Evolutionary conservation across 2,113 vertebrate genomes (phyloP), one percentile per base, ranked within the genome.

Genomic region (Turnix velox): DNA sequence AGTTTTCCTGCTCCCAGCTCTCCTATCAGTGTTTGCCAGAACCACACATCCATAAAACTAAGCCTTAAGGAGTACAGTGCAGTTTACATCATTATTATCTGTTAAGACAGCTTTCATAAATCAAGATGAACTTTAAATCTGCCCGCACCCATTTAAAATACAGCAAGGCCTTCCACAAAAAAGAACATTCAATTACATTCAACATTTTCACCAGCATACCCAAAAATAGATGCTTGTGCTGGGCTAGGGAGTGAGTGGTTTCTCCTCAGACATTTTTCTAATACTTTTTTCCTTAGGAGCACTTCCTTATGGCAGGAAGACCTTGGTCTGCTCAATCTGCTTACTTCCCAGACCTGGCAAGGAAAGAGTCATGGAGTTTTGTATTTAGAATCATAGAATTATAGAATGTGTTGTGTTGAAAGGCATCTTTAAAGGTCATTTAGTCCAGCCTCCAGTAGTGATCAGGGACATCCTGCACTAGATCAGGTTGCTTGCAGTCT

Each of bases 41-140:
- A 51, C 28, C 65, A 43, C 4, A 0, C 31, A 65, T 88, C 54
- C 42, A 43, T 61, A 85, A 76, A 59, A 76, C 11, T 30, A 62
- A 73, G 37, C 42, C 2, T 3, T 16, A 51, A 88, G 71, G 48
- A 80, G 16, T 55, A 33, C 33, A 52, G 18, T 19, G 57, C 14
- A 18, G 40, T 66, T 88, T 89, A 59, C 24, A 82, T 81, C 51
- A 46, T 59, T 67, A 82, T 62, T 78, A 68, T 30, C 33, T 83
- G 11, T 63, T 58, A 73, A 65, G 62, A 76, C 68, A 90, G 43
- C 37, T 81, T 68, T 94, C 63, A 86, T 93, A 92, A 95, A 92
- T 84, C 79, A 92, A 83, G 19, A 63, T 0, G 1, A 31, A 31
- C 78, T 86, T 83, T 55, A 84, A 66, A 51, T 57, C 62, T 92